These are phyloP conservation scores for Lepidurus arcticus DNA, from an alignment of 1,140 invertebrate species.

Conservation along the genomic window DNA sequence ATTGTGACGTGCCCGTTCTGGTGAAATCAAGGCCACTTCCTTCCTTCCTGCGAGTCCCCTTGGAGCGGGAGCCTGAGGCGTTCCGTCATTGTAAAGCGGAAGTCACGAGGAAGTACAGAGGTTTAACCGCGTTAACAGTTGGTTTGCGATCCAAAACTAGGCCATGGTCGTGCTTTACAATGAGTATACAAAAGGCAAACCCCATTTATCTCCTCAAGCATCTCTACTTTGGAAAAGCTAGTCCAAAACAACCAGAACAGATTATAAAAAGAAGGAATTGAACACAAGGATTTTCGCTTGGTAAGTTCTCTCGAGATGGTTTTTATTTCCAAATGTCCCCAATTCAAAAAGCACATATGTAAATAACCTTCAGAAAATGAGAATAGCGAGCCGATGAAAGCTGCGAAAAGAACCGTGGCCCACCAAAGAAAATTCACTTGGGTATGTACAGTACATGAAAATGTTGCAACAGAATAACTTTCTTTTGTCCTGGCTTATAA, in stretches of 20 bases:
- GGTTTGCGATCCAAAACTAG: background rate
- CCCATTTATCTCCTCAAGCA: background rate
- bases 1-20: background rate
- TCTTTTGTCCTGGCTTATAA: background rate
- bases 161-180: background rate
- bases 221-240: no score
- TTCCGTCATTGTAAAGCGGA: background rate
- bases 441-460: background rate
- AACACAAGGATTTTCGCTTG: background rate
- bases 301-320: background rate
- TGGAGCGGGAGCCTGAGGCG: background rate
- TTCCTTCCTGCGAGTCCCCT: background rate
- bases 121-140: background rate
- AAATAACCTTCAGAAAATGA: background rate
- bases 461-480: background rate
- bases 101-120: constrained; percentile 3
- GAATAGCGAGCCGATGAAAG: background rate
- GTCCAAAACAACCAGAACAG: background rate
- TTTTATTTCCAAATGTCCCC: constrained; percentile 22
- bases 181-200: background rate
- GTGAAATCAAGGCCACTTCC: background rate
- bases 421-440: background rate
- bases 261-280: background rate
- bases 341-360: background rate
- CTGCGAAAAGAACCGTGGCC: background rate